A percentile compares a stretch with the other conserved stretches of the same genome.
phyloP scores from a whole-genome alignment of 1,140 invertebrate genomes.

The Steinernema feltiae region DNA sequence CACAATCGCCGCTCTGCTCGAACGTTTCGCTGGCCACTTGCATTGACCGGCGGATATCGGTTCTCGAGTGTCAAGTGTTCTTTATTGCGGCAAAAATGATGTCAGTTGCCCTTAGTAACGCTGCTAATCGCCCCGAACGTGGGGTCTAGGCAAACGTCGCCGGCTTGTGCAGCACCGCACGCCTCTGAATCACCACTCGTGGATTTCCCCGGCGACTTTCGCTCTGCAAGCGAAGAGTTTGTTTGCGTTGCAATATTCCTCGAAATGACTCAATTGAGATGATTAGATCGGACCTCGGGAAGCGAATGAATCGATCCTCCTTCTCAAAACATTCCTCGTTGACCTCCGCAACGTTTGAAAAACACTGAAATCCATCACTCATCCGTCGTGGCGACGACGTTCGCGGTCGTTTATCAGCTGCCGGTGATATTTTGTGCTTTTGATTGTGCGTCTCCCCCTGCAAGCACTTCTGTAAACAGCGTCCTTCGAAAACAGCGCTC shows the following conservation, averaged over 20 bases:
- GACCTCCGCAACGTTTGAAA: neutral
- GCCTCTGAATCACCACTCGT: neutral
- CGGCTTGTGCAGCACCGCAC: neutral
- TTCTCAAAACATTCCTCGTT: neutral
- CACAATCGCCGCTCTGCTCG: neutral
- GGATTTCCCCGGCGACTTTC: too few relatives aligned
- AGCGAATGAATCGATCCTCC: too few relatives aligned
- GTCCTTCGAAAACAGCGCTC: neutral
- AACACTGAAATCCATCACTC: neutral
- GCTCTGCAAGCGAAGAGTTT: too few relatives aligned
- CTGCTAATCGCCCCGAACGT: neutral
- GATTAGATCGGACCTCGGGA: too few relatives aligned
- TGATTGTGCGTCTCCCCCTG: neutral
- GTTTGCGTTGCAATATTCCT: too few relatives aligned
- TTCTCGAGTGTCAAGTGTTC: too few relatives aligned
- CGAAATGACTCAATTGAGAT: too few relatives aligned
- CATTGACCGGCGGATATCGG: neutral
- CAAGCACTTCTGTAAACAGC: slow-evolving; percentile 1
- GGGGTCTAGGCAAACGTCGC: neutral
- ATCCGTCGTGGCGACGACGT: neutral
- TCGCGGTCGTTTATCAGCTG: neutral
- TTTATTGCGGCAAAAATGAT: neutral
- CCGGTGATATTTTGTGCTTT: neutral
- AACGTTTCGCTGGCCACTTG: neutral
- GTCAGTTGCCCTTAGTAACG: slow-evolving; percentile 12